Percentiles rank a stretch among this genome's conserved stretches.
Evolutionary conservation across 1,140 invertebrate species (phyloP).

Genomic region (Lasioglossum albipes): DNA sequence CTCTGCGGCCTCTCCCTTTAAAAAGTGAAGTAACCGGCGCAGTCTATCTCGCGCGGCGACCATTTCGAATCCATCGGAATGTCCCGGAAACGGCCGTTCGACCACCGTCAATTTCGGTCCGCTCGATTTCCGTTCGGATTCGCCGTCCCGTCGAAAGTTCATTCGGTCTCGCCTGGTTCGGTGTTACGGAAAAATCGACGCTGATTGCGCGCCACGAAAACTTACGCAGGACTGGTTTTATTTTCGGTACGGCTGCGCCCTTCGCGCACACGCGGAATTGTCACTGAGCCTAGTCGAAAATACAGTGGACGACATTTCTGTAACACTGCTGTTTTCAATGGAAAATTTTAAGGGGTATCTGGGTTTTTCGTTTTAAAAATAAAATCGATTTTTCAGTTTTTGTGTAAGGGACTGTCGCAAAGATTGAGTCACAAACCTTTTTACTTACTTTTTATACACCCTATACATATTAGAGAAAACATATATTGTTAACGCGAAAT

Average conservation of each 20-base stretch:
- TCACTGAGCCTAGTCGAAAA: neutral
- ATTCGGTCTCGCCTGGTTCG: neutral
- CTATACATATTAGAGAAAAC: no score
- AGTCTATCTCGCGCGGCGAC: neutral
- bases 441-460: no score
- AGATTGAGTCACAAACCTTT: no score
- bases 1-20: neutral
- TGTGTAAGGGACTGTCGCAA: no score
- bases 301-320: no score
- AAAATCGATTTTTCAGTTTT: no score
- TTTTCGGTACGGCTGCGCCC: neutral
- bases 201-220: neutral
- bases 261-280: neutral
- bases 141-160: slow-evolving; percentile 11
- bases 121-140: slow-evolving; percentile 27
- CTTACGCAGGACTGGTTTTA: neutral
- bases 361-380: no score
- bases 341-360: no score
- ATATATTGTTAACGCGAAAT: neutral
- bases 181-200: slow-evolving; percentile 15
- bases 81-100: slow-evolving; percentile 4
- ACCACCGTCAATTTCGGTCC: slow-evolving; percentile 13
- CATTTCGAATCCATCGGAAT: neutral
- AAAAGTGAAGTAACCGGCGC: slow-evolving; percentile 1
- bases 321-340: no score